Evolutionary conservation across 2,113 vertebrate genomes (phyloP).

Genomic region (Thalassoma bifasciatum): DNA sequence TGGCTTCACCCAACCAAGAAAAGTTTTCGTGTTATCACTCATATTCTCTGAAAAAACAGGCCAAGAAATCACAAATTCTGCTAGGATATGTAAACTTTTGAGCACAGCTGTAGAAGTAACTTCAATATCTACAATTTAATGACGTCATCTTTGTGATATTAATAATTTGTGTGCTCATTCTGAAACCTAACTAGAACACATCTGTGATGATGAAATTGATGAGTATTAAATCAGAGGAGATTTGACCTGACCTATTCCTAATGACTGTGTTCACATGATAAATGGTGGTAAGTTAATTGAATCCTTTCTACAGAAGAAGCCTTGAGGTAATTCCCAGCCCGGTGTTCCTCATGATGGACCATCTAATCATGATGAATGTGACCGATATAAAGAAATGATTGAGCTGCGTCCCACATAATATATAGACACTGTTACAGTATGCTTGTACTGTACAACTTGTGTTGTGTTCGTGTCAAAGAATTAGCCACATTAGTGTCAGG

Average conservation of each 20-base stretch:
- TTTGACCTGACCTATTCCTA: conserved; percentile 60
- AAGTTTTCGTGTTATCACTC: too few species aligned
- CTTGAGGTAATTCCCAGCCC: conserved; percentile 35
- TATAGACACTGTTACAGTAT: not conserved
- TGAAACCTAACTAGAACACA: conserved; percentile 17
- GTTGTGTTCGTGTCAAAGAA: conserved; percentile 2
- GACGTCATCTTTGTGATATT: not conserved
- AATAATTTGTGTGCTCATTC: conserved; percentile 20
- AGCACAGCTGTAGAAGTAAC: not conserved
- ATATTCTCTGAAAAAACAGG: too few species aligned
- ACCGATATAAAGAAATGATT: conserved; percentile 15
- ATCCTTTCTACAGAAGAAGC: conserved; percentile 51
- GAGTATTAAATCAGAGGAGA: conserved; percentile 48
- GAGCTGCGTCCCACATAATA: conserved; percentile 24
- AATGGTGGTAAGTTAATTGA: conserved; percentile 63
- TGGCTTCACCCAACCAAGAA: too few species aligned
- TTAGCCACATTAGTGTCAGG: conserved; percentile 4
- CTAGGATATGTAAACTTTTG: too few species aligned
- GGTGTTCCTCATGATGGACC: conserved; percentile 34
- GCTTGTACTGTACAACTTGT: conserved; percentile 9
- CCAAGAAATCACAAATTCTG: too few species aligned
- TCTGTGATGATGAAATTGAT: conserved; percentile 39
- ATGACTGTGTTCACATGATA: conserved; percentile 67
- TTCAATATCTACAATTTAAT: not conserved
- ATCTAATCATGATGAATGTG: conserved; percentile 30